Percentiles rank a stretch among this genome's conserved stretches.
These are phyloP conservation scores for Caenorhabditis latens DNA, from an alignment of 1,140 invertebrate species.

Conservation along the genomic window DNA sequence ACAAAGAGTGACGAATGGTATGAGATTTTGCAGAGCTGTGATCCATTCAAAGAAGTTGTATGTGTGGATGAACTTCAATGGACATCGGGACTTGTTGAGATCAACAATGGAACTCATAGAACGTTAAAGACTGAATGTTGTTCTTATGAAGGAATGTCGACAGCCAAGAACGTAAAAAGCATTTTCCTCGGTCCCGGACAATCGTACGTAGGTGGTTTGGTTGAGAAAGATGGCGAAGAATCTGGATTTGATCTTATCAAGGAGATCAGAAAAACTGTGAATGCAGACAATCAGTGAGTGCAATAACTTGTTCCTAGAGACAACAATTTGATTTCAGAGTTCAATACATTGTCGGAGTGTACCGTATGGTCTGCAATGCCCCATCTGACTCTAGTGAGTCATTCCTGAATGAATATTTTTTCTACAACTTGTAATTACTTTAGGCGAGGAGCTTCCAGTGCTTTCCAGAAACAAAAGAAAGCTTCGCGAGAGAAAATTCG, in stretches of 20 bases:
- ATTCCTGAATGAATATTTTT: neutral
- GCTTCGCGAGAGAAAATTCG: slow-evolving; percentile 40
- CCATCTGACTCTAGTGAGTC: neutral
- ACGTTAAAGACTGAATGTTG: slow-evolving; percentile 60
- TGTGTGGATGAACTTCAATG: slow-evolving; percentile 44
- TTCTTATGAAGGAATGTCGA: slow-evolving; percentile 29
- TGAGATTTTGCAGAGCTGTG: slow-evolving; percentile 38
- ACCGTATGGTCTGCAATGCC: slow-evolving; percentile 47
- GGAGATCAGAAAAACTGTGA: slow-evolving; percentile 57
- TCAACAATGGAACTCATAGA: slow-evolving; percentile 61
- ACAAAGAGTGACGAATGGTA: slow-evolving; percentile 26
- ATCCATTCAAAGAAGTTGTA: slow-evolving; percentile 54
- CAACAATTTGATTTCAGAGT: slow-evolving; percentile 47
- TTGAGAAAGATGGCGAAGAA: slow-evolving; percentile 41
- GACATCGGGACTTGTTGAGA: slow-evolving; percentile 54
- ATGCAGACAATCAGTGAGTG: slow-evolving; percentile 44
- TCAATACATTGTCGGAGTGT: slow-evolving; percentile 56
- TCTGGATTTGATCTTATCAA: slow-evolving; percentile 57
- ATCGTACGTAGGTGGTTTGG: slow-evolving; percentile 29
- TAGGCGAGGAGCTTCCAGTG: slow-evolving; percentile 31
- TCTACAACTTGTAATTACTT: neutral
- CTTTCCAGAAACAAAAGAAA: slow-evolving; percentile 44
- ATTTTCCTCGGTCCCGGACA: slow-evolving; percentile 48
- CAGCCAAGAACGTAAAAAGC: slow-evolving; percentile 45
- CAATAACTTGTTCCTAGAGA: neutral